These are phyloP conservation scores for Chionomys nivalis DNA, from an alignment of 2,113 vertebrate genomes.

Conservation along the genomic window DNA sequence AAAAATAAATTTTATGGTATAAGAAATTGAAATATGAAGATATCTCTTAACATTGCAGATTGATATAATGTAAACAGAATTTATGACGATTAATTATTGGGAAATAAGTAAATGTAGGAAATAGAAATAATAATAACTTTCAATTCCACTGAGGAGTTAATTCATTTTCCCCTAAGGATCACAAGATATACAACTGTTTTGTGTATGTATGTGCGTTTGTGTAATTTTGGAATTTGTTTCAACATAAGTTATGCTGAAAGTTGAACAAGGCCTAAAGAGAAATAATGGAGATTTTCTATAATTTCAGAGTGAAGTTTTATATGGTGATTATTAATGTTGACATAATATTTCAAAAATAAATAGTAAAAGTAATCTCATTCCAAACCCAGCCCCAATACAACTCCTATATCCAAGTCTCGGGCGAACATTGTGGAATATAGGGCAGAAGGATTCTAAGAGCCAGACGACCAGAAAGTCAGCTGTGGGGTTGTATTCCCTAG, in stretches of 20 bases:
- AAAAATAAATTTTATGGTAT: no score
- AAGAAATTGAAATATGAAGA: conserved; percentile 1
- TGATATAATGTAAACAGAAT: no score
- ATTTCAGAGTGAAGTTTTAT: neutral
- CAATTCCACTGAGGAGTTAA: no score
- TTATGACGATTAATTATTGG: neutral
- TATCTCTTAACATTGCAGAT: neutral
- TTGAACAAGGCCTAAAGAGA: neutral
- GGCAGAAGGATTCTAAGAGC: no score
- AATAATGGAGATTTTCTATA: neutral
- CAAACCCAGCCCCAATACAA: neutral
- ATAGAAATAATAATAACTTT: no score
- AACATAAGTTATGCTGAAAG: neutral
- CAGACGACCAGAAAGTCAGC: no score
- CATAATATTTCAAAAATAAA: neutral
- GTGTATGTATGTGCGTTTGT: neutral
- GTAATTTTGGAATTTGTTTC: conserved; percentile 18
- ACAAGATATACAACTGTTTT: no score
- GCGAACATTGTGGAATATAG: neutral
- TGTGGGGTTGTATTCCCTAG: no score
- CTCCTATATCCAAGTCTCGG: no score
- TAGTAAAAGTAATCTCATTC: neutral
- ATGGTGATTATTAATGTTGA: neutral
- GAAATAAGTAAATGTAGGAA: neutral
- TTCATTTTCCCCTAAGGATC: no score